Evolutionary conservation across 2,797 vertebrate species (phyloP), one percentile per base, ranked within the genome.

Genomic region (Diplodus sargus): DNA sequence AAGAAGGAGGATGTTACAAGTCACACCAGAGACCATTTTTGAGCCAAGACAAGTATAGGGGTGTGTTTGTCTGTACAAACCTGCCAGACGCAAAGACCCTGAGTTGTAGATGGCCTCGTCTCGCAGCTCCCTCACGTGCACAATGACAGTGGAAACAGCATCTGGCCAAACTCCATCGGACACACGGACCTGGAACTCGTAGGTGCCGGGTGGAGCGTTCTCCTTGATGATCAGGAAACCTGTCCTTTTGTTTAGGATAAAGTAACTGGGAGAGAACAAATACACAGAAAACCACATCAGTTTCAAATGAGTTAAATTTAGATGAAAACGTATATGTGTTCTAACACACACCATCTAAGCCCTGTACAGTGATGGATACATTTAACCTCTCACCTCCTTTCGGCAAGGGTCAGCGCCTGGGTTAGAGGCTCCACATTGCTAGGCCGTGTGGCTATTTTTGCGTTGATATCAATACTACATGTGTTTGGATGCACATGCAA

Each of bases 81-180:
- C 97, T 93, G 96, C 93, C 5, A 98, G 86, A n/a, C 95, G 95
- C 56, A 97, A 76, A 6, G 96, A 96, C 9, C 94, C 97, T 0
- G 97, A 97, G 89, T 95, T 97, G 87, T 95, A 92, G 87, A 98
- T 93, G 82, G 95, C 95, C 70, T 97, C 96, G 0, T 96, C 95
- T 48, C 94, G 93, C 80, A 98, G 90, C 79, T 97, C 96, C 89
- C 91, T 94, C 30, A 97, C 94, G 2, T 96, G 91, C 54, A 97
- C 95, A 0, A 91, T 92, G 48, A 97, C 93, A 11, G 92, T 93
- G 70, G 96, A 97, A 65, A 96, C 42, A 9, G 93, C 95, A 54
- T 98, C 97, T 8, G 96, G 96, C 96, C 97, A 98, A 66, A 97
- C 84, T n/a, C 95, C 96, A 81, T 98, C 97, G 4, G 96, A 96